Percentiles rank a stretch among this genome's conserved stretches.
Evolutionary conservation across 2,888 invertebrate species (phyloP).

Genomic region (Deilephila elpenor): DNA sequence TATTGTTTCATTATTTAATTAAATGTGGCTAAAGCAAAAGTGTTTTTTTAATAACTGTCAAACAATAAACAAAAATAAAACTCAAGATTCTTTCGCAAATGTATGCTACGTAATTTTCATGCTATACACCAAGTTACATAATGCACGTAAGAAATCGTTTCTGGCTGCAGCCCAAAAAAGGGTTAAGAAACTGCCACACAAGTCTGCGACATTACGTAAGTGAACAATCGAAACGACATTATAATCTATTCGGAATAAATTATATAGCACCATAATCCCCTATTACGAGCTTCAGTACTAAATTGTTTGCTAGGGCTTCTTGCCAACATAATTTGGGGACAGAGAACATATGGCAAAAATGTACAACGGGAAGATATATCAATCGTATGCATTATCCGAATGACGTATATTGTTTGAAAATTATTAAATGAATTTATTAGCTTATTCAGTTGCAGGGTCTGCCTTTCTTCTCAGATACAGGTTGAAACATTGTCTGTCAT

Average conservation of each 20-base stretch:
- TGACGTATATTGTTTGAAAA: too few species aligned
- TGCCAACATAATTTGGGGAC: background rate
- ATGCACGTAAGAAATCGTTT: background rate
- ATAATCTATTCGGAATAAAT: background rate
- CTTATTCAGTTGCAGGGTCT: too few species aligned
- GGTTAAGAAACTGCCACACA: background rate
- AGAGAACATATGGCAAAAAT: background rate
- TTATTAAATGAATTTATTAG: too few species aligned
- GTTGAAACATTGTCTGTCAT: too few species aligned
- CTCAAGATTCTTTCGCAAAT: too few species aligned
- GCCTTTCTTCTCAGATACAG: too few species aligned
- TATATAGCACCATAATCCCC: background rate
- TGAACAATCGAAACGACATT: background rate
- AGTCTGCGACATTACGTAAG: conserved; percentile 12
- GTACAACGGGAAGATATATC: background rate
- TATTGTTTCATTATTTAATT: too few species aligned
- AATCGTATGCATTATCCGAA: too few species aligned
- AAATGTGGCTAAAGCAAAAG: too few species aligned
- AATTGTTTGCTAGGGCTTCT: background rate
- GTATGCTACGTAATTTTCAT: background rate
- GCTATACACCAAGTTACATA: background rate
- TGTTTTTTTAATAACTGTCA: too few species aligned
- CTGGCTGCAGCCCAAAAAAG: conserved; percentile 14
- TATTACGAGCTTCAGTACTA: background rate
- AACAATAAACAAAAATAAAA: too few species aligned